Evolutionary conservation across 1,140 invertebrate species (phyloP).

Genomic region (Orius insidiosus): DNA sequence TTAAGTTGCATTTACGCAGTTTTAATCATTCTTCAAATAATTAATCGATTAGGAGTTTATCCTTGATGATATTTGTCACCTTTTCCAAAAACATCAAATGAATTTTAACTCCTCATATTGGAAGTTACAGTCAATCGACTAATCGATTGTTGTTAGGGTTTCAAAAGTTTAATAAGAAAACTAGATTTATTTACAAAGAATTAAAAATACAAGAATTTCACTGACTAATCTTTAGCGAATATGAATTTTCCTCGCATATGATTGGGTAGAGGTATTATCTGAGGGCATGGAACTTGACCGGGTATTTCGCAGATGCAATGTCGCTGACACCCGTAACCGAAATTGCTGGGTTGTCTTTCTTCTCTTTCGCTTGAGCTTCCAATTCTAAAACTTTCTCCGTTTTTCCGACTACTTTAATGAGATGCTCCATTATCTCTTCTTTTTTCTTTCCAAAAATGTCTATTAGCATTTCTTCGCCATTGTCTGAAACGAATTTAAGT

Average conservation of each 20-base stretch:
- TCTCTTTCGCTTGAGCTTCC: conserved; percentile 44
- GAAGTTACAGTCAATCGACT: too few relatives aligned
- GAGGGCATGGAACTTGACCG: conserved; percentile 83
- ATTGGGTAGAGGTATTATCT: conserved; percentile 59
- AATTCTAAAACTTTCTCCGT: conserved; percentile 38
- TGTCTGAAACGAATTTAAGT: conserved; percentile 35
- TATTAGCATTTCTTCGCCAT: conserved; percentile 68
- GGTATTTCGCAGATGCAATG: conserved; percentile 89
- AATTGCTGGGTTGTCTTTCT: conserved; percentile 87
- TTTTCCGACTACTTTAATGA: conserved; percentile 70
- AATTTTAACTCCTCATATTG: too few relatives aligned
- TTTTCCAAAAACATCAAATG: too few relatives aligned
- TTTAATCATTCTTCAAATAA: too few relatives aligned
- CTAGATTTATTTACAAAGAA: too few relatives aligned
- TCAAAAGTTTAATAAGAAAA: too few relatives aligned
- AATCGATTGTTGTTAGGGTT: too few relatives aligned
- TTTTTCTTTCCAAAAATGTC: conserved; percentile 68
- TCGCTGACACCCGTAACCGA: conserved; percentile 64
- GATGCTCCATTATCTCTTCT: conserved; percentile 67
- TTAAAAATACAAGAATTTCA: too few relatives aligned
- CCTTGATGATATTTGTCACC: too few relatives aligned
- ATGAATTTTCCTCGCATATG: conserved; percentile 67
- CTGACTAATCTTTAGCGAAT: not conserved
- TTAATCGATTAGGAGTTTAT: too few relatives aligned
- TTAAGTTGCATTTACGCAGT: too few relatives aligned